Evolutionary conservation across 2,113 vertebrate species (phyloP), one percentile per base, ranked within the genome.

Genomic region (Sakesphorus luctuosus): DNA sequence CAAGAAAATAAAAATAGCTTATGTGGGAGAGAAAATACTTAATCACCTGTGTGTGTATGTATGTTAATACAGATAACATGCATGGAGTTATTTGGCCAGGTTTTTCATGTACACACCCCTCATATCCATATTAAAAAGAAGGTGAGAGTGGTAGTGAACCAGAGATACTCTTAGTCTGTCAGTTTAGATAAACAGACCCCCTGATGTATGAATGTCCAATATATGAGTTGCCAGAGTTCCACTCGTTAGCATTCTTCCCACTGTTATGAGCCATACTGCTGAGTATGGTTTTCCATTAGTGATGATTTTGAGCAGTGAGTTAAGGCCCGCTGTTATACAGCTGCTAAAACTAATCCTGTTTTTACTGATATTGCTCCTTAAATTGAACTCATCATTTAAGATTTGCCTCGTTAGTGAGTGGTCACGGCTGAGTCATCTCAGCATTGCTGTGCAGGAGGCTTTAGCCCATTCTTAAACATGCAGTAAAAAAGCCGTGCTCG

Each of bases 351-450:
- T 52, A n/a, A 61, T n/a, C 14, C 13, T 59, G 1, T 35, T 71
- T 47, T 49, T 56, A 78, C 19, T 92, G 79, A 81, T 92, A 62
- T 74, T 82, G 53, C 62, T 74, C 5, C 73, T 87, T 89, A 58
- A 65, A 29, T 68, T 58, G 73, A 55, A 21, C 69, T 84, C 16
- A 0, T 44, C 18, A 81, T 83, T 71, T 47, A 18, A 72, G 69
- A 35, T 90, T 84, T 68, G 93, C 73, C 62, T 75, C 65, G 24
- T 86, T 89, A 65, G 49, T 89, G 7, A 87, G 88, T 65, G 94
- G 85, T 84, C 79, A 49, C 0, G 4, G 36, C 88, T 96, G 94
- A 97, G 86, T 96, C 96, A 93, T 90, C 49, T 46, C 52, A 6
- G 90, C 26, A 1, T 36, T 78, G 73, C 69, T 26, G 73, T 71